These are phyloP conservation scores for Synodontis membranacea DNA, from an alignment of 2,113 vertebrate species.

Conservation along the genomic window DNA sequence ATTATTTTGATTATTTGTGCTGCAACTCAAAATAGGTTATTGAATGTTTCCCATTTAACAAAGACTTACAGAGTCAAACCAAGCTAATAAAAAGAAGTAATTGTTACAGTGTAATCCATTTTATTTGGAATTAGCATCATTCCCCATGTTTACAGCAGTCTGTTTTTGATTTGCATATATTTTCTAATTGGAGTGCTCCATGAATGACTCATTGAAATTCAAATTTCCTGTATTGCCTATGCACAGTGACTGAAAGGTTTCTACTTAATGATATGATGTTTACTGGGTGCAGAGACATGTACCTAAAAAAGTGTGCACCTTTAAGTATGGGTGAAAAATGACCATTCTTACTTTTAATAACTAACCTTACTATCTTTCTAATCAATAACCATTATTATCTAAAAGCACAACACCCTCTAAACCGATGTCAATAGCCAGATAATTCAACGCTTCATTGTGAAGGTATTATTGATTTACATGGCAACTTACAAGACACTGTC, in stretches of 20 bases:
- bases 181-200: conserved; percentile 57
- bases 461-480: conserved; percentile 67
- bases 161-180: conserved; percentile 64
- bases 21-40: background rate
- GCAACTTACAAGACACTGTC: conserved; percentile 61
- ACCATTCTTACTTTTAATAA: background rate
- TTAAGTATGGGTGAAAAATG: conserved; percentile 46
- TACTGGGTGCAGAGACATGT: conserved; percentile 56
- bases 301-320: conserved; percentile 60
- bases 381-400: conserved; percentile 73
- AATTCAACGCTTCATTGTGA: conserved; percentile 17
- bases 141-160: conserved; percentile 46
- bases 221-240: conserved; percentile 69
- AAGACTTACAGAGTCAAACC: background rate
- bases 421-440: conserved; percentile 10
- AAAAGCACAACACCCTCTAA: conserved; percentile 55
- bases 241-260: conserved; percentile 71
- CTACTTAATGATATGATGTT: conserved; percentile 64
- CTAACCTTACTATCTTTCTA: no score
- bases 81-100: background rate
- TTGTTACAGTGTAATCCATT: background rate
- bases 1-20: background rate
- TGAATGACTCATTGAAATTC: conserved; percentile 77
- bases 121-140: conserved; percentile 44
- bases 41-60: background rate